Evolutionary conservation across 2,113 vertebrate genomes (phyloP), one percentile per base, ranked within the genome.

Genomic region (Diadophis punctatus): DNA sequence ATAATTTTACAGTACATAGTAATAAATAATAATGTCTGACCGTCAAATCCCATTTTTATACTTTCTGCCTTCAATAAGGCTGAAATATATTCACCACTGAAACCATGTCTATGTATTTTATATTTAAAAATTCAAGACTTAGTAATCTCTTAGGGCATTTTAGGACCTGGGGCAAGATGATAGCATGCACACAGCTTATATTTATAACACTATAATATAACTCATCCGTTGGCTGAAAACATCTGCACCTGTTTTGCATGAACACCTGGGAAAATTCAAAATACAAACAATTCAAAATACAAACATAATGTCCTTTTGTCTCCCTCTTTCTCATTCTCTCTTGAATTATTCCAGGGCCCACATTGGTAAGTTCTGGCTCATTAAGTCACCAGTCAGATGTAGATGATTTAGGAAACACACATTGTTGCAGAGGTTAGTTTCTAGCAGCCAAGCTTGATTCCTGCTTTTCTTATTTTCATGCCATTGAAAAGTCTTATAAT

Each of bases 321-420:
- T 34, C 48, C 48, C 46, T 87, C 48, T 87, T 51, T 87, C 86
- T 55, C 18, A 14, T 74, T 74, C 51, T 49, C 68, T 89, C 27
- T 43, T 84, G 87, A 85, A 88, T 74, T 89, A 84, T 56, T 89
- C 63, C 63, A 89, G 63, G 51, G 74, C 39, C 25, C 87, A 48
- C 34, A 3, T 84, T 51, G 56, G 88, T 92, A 89, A 84, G 39
- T 39, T 92, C 63, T 89, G 91, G 91, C 87, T 92, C 91, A 92
- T 89, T 92, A 84, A 92, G 63, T 92, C 34, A 30, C 87, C 63
- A 92, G 80, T 51, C 51, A 27, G 87, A 92, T 92, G 87, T 68
- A 88, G 58, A 88, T 92, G 91, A 88, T 88, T 92, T 92, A 89
- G 39, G 30, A 89, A 89, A 58, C 48, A 68, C n/a, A 56, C 51